Evolutionary conservation across 2,797 vertebrate species (phyloP).

Genomic region (Myotis pilosus): DNA sequence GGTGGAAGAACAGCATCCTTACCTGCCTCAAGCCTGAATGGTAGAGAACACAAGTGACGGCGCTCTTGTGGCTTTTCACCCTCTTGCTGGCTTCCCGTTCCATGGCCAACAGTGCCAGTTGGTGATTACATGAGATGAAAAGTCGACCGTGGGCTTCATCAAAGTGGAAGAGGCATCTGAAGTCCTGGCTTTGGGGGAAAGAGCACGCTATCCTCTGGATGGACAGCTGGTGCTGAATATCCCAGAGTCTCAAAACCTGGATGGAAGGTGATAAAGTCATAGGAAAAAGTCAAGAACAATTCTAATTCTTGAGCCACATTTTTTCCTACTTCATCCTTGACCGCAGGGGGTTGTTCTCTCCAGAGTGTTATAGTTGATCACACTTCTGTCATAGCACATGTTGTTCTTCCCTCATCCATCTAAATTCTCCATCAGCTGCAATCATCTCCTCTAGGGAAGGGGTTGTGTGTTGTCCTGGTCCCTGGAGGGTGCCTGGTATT

Average conservation of each 20-base stretch:
- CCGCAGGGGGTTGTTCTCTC: neutral
- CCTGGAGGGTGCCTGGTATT: neutral
- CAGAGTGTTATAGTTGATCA: neutral
- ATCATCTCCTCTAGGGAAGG: neutral
- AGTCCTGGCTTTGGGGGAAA: constrained; percentile 85
- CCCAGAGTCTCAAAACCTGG: constrained; percentile 90
- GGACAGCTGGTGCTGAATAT: constrained; percentile 87
- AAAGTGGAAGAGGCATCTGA: constrained; percentile 84
- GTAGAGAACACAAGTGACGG: constrained; percentile 85
- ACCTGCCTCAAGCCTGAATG: constrained; percentile 83
- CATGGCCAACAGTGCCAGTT: constrained; percentile 84
- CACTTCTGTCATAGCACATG: neutral
- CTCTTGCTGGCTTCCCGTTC: constrained; percentile 74
- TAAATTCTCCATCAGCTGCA: neutral
- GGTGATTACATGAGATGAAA: constrained; percentile 87
- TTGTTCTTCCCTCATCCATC: neutral
- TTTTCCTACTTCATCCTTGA: neutral
- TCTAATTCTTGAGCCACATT: neutral
- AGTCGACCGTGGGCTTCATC: constrained; percentile 85
- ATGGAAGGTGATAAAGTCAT: neutral
- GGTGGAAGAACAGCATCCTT: neutral
- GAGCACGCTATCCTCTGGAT: constrained; percentile 85
- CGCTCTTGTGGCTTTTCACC: constrained; percentile 83
- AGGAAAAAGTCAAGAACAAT: neutral
- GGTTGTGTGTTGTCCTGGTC: neutral